Base-by-base conservation (phyloP, 2,797 vertebrate genomes). In the Apogon hyalosoma region DNA sequence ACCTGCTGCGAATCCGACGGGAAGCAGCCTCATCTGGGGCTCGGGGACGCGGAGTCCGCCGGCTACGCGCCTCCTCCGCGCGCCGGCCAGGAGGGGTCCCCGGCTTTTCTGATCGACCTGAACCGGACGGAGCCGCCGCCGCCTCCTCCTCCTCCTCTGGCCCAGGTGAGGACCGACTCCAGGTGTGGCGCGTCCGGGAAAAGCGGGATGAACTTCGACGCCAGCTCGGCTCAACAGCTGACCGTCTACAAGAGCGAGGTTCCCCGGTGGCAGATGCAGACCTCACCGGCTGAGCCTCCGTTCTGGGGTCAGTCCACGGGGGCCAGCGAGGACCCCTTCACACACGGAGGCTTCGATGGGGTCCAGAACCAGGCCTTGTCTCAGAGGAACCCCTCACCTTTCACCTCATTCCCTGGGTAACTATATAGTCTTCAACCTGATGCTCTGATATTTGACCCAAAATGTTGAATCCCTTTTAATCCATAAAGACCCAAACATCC, bases 361-460 rank as follows among this genome's bases (percentile, higher is more conserved):
- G 60, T 87, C 52, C 88, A 88, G 53, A 86, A 11, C 72, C 77
- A 90, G 49, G 14, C 43, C 14, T 54, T 87, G 59, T 21, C 66
- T 1, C 90, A 86, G 78, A 88, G 90, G 73, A 87, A 82, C 72
- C 64, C 69, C 0, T 48, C 86, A 2, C 53, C 79, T 0, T 93
- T 80, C 75, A 33, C 80, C 3, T 9, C 79, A 0, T 94, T 92
- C 47, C 83, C 89, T 0, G 82, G 93, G 94, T 94, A 92, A 21
- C 19, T 21, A 21, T 21, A 21, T 21, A 21, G 3, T 21, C 19
- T 21, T 21, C 24, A 28, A 6, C 6, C 4, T 28, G 24, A 28
- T 28, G 24, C 24, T 28, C 24, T 28, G 24, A 3, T 42, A 42
- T 42, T 42, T 42, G 40, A 42, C 13, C 8, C 12, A 3, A 21